Evolutionary conservation across 2,113 vertebrate species (phyloP).

Genomic region (Galeopterus variegatus): DNA sequence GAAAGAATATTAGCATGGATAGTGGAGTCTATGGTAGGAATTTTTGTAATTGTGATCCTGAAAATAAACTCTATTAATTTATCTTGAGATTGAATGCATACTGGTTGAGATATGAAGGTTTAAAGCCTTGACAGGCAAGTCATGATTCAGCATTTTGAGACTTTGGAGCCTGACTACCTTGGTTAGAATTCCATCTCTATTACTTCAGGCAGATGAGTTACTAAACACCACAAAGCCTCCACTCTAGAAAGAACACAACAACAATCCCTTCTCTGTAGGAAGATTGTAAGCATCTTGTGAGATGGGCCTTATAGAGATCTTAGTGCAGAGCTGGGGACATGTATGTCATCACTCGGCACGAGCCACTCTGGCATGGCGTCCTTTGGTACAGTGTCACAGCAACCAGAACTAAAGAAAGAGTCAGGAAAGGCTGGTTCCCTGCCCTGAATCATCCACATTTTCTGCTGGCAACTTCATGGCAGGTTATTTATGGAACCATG

Average conservation of each 20-base stretch:
- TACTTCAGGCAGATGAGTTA: background rate
- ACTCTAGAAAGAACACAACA: background rate
- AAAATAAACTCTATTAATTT: constrained; percentile 1
- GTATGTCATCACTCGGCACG: background rate
- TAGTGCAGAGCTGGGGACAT: background rate
- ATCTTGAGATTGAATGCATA: background rate
- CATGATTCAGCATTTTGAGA: background rate
- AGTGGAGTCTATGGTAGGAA: background rate
- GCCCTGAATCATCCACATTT: constrained; percentile 46
- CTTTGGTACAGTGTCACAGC: background rate
- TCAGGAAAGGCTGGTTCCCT: background rate
- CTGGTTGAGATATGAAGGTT: background rate
- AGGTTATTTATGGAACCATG: constrained; percentile 10
- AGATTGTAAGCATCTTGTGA: background rate
- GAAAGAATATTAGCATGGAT: background rate
- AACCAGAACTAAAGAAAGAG: constrained; percentile 39
- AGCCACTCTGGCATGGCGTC: background rate
- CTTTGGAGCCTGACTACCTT: background rate
- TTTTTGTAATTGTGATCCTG: background rate
- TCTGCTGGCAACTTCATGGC: constrained; percentile 6
- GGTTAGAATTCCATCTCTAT: constrained; percentile 5
- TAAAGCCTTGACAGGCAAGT: background rate
- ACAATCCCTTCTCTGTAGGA: background rate
- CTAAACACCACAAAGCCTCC: background rate
- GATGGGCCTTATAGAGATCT: background rate